Evolutionary conservation across 2,113 vertebrate genomes (phyloP), one percentile per base, ranked within the genome.

Genomic region (Manacus vitellinus): DNA sequence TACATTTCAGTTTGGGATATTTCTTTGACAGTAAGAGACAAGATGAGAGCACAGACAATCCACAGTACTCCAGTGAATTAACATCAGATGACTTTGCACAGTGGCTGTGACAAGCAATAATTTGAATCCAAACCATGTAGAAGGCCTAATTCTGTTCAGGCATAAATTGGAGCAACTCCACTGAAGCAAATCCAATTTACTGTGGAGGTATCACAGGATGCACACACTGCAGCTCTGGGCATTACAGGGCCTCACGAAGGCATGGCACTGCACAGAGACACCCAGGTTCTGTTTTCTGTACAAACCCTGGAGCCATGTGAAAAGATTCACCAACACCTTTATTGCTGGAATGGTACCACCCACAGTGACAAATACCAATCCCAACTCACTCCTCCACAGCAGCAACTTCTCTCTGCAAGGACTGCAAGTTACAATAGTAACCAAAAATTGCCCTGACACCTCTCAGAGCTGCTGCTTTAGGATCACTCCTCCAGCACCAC

Each of bases 131-230:
- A 79, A 54, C 61, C 77, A 39, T 73, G 89, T 72, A 95, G 94
- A 96, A 94, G 66, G 93, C 85, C 92, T 91, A 94, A 95, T 93
- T 95, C 96, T 96, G 89, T 70, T 94, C 94, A 95, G 89, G 85
- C 82, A 94, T 93, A 93, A 92, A 94, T 85, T 88, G 95, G 92
- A 97, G 85, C 90, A 62, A 51, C 46, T 94, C 91, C 85, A 94
- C 55, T 92, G 92, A 93, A 95, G 82, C 92, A 92, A 83, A 88
- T 77, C 3, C 85, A 85, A 63, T 90, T 83, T 88, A 31, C 47
- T 51, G 58, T 63, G 49, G 70, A 91, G 92, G 43, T 73, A 72
- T 66, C 56, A 19, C 16, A 66, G 75, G 67, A 31, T 47, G 66
- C 12, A 9, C 62, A 52, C n/a, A 1, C 44, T 6, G 23, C 43